Percentiles rank a stretch among this genome's conserved stretches.
phyloP scores from a whole-genome alignment of 1,140 invertebrate genomes.

The Rhizoglyphus robini region DNA sequence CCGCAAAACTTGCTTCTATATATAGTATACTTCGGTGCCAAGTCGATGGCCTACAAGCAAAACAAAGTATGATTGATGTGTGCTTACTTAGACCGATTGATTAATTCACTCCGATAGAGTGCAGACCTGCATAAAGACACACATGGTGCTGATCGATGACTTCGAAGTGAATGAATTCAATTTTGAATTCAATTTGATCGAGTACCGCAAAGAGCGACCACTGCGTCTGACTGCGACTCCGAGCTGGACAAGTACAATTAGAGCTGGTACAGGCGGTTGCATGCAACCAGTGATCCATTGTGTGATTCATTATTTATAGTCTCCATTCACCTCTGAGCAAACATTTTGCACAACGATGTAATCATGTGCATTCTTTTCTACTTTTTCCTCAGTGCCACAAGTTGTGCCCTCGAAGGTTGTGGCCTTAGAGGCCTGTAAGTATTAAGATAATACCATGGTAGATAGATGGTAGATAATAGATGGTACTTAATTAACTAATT shows the following conservation, averaged over 20 bases:
- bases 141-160: slow-evolving; percentile 46
- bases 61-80: slow-evolving; percentile 41
- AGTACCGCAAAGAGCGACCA: slow-evolving; percentile 34
- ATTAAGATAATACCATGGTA: slow-evolving; percentile 5
- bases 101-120: too few relatives aligned
- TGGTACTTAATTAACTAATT: too few relatives aligned
- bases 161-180: too few relatives aligned
- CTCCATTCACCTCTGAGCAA: slow-evolving; percentile 29
- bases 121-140: slow-evolving; percentile 52
- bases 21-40: slow-evolving; percentile 66
- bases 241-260: slow-evolving; percentile 28
- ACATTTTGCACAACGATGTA: slow-evolving; percentile 36
- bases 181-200: slow-evolving; percentile 58
- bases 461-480: too few relatives aligned
- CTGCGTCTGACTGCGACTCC: slow-evolving; percentile 31
- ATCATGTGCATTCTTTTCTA: slow-evolving; percentile 32
- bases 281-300: too few relatives aligned
- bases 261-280: slow-evolving; percentile 40
- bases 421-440: slow-evolving; percentile 32
- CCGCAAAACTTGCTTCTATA: slow-evolving; percentile 55
- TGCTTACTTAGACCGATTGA: too few relatives aligned
- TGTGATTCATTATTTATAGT: not conserved
- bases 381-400: slow-evolving; percentile 29
- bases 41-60: slow-evolving; percentile 55
- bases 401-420: too few relatives aligned